These are phyloP conservation scores for Electrophaes corylata DNA, from an alignment of 2,888 invertebrate species.

Conservation along the genomic window DNA sequence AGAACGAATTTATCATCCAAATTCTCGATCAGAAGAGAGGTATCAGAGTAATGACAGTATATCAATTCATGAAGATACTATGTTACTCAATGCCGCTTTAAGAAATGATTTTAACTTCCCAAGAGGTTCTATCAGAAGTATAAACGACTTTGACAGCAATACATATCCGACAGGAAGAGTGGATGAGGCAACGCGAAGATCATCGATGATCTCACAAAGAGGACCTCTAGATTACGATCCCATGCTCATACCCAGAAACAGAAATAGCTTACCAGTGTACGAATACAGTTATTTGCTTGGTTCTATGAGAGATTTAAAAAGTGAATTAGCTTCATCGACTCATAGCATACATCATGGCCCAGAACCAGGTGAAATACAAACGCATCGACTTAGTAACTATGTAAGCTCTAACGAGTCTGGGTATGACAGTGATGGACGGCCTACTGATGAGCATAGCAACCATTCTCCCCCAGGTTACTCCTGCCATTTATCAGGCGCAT, in stretches of 20 bases:
- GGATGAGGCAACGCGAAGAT: slow-evolving; percentile 69
- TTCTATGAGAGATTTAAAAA: slow-evolving; percentile 71
- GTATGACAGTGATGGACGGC: slow-evolving; percentile 91
- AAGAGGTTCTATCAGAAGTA: slow-evolving; percentile 74
- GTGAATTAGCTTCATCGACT: slow-evolving; percentile 71
- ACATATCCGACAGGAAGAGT: slow-evolving; percentile 59
- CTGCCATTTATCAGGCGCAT: slow-evolving; percentile 67
- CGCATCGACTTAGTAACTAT: slow-evolving; percentile 88
- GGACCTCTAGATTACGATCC: slow-evolving; percentile 75
- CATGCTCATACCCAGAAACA: slow-evolving; percentile 78
- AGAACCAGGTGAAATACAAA: slow-evolving; percentile 83
- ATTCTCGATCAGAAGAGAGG: slow-evolving; percentile 85
- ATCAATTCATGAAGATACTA: slow-evolving; percentile 75
- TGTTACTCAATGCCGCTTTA: slow-evolving; percentile 68
- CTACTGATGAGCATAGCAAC: slow-evolving; percentile 81
- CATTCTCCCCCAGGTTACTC: slow-evolving; percentile 83
- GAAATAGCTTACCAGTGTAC: slow-evolving; percentile 80
- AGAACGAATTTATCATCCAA: slow-evolving; percentile 71
- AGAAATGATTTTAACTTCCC: slow-evolving; percentile 69
- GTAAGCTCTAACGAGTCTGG: slow-evolving; percentile 93
- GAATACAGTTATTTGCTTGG: slow-evolving; percentile 72
- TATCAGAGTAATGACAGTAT: slow-evolving; percentile 82
- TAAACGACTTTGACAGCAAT: slow-evolving; percentile 68
- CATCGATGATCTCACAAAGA: slow-evolving; percentile 78
- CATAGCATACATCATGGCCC: slow-evolving; percentile 83